phyloP scores from a whole-genome alignment of 1,140 invertebrate species.

The Bombus terrestris region DNA sequence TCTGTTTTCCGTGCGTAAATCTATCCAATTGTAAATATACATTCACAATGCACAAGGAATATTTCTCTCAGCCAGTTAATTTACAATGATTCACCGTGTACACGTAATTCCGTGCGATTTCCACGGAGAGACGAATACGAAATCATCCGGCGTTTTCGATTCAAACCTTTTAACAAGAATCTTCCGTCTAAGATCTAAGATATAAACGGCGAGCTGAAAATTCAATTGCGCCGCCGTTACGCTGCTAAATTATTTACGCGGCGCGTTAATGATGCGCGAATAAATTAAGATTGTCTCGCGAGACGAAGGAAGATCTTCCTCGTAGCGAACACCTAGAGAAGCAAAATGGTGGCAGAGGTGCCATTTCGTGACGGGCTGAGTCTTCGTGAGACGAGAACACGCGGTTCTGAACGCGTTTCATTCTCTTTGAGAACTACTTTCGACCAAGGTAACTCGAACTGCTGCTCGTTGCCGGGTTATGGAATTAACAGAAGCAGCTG shows the following conservation, averaged over 20 bases:
- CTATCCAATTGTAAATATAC: neutral
- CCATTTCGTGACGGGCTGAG: neutral
- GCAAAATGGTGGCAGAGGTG: neutral
- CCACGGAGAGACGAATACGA: neutral
- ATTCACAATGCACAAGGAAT: neutral
- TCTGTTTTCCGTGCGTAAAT: neutral
- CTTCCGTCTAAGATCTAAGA: neutral
- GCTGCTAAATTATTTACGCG: constrained; percentile 25
- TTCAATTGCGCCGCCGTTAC: constrained; percentile 1
- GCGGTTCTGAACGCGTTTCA: neutral
- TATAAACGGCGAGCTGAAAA: constrained; percentile 9
- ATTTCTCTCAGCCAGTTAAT: neutral
- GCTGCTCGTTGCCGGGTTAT: neutral
- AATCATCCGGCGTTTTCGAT: neutral
- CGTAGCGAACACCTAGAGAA: neutral
- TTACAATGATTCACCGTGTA: neutral
- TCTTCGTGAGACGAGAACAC: neutral
- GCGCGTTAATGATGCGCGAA: constrained; percentile 23
- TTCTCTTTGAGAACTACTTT: constrained; percentile 35
- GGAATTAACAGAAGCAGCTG: neutral
- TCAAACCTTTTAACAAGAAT: neutral
- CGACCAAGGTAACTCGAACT: neutral
- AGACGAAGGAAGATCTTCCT: neutral
- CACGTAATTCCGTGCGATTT: neutral
- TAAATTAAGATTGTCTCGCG: constrained; percentile 37